Base-by-base conservation (phyloP, 1,140 invertebrate genomes). In the Lysiphlebus fabarum region DNA sequence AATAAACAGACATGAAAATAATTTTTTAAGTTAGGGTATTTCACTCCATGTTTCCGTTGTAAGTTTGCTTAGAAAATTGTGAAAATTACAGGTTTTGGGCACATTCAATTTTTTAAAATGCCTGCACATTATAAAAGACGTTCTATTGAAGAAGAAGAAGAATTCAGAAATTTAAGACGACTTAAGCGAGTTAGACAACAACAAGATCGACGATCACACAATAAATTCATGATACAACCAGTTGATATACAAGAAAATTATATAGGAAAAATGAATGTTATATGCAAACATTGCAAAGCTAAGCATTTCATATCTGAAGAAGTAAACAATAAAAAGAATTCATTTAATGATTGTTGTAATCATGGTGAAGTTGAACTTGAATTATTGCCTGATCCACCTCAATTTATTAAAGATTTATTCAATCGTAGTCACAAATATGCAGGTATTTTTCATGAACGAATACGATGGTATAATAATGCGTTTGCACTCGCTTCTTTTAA, bases 401-500 rank as follows among this genome's bases (percentile, higher is more conserved):
- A 14, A 8, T 33, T 49, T 37, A 17, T 63, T 10, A 40, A 44
- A 38, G 10, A 38, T 36, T 48, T 63, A 44, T 57, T 63, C 26
- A 38, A 60, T 34, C 10, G 44, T 10, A 45, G 53, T 53, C 58
- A 63, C 45, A 7, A 38, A 50, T 37, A 51, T 56, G 56, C 57
- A 14, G 56, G 45, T n/a, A 43, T 48, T 47, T 62, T 62, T 56
- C 48, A 51, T 43, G 53, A 62, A 44, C 43, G 42, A 17, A 51
- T 62, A 53, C 53, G 61, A 43, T 40, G 12, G 12, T 62, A 59
- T 34, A 62, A 62, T 45, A 43, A 17, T 4, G 59, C 58, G 7
- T 56, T 63, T 47, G 55, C 58, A 42, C 60, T 59, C 36, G 62
- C 62, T 42, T 63, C 62, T 34, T 63, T 63, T 42, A 63, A 63